Conservation (phyloP, 1,140 invertebrate species). For the Micrasema longulum region DNA sequence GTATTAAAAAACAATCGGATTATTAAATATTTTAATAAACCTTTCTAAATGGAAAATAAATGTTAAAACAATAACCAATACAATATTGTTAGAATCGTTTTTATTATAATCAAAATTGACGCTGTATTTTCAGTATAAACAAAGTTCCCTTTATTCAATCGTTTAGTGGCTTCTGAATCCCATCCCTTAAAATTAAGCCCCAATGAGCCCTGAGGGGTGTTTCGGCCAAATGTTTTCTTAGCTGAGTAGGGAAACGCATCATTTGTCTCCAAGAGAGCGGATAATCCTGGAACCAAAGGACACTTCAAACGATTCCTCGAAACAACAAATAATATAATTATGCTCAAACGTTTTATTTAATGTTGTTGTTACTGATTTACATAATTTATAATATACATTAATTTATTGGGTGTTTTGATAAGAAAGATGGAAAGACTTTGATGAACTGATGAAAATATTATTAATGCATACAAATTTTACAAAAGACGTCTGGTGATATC, state of each 20-base stretch:
- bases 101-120: too few species aligned
- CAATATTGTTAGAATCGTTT: too few species aligned
- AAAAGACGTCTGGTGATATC: too few species aligned
- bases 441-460: background rate
- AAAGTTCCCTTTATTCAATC: background rate
- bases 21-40: too few species aligned
- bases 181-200: background rate
- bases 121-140: too few species aligned
- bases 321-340: conserved; percentile 12
- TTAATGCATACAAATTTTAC: background rate
- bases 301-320: conserved; percentile 23
- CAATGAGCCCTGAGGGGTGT: conserved; percentile 22
- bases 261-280: conserved; percentile 10
- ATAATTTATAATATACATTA: background rate
- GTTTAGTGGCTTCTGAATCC: background rate
- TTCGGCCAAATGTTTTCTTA: conserved; percentile 9
- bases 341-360: conserved; percentile 1
- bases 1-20: too few species aligned
- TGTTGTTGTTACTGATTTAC: background rate
- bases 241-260: conserved; percentile 26
- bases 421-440: background rate
- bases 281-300: conserved; percentile 4
- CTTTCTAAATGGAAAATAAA: too few species aligned
- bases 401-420: background rate
- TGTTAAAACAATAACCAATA: too few species aligned